Evolutionary conservation across 2,113 vertebrate species (phyloP), one percentile per base, ranked within the genome.

Genomic region (Tragelaphus scriptus): DNA sequence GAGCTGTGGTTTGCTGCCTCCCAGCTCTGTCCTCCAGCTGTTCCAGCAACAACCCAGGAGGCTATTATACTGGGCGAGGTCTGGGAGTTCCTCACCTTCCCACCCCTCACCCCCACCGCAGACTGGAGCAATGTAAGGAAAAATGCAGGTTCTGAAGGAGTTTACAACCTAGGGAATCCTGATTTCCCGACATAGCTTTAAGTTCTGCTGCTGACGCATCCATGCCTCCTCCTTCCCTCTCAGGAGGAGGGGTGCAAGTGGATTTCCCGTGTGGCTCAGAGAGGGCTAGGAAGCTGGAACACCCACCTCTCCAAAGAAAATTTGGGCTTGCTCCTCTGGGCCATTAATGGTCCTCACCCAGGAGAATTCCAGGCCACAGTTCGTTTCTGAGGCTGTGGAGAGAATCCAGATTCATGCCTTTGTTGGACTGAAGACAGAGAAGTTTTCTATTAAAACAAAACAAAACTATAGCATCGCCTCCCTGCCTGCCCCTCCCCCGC

Each of bases 61-160:
- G 23, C 44, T 55, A 14, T 8, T 36, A 14, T 8, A 4, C 47
- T 28, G 44, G 6, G 40, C 40, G 59, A 53, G 44, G 17, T 3
- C 47, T 13, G 30, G 6, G 71, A 32, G 16, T 8, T 2, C 47
- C 23, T 26, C 71, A 26, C 71, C 71, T 17, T 19, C n/a, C 17
- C 65, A 63, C 61, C 10, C 5, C 4, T 1, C 11, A 44, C 36
- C 21, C 5, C 36, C 0, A 0, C 51, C 28, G 0, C 59, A 17
- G 71, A 17, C 4, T 3, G 53, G 32, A 82, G 82, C 28, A 5
- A 25, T 21, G 28, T 13, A 11, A n/a, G 47, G 79, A 28, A 7
- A 82, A 55, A 75, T 61, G 44, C 36, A 88, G 14, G 17, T 58
- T 49, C 81, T 13, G 82, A 47, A 58, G 40, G 21, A 58, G 68